Percentiles rank a stretch among this genome's conserved stretches.
These are phyloP conservation scores for Cardiocondyla obscurior DNA, from an alignment of 1,140 invertebrate species.

Conservation along the genomic window DNA sequence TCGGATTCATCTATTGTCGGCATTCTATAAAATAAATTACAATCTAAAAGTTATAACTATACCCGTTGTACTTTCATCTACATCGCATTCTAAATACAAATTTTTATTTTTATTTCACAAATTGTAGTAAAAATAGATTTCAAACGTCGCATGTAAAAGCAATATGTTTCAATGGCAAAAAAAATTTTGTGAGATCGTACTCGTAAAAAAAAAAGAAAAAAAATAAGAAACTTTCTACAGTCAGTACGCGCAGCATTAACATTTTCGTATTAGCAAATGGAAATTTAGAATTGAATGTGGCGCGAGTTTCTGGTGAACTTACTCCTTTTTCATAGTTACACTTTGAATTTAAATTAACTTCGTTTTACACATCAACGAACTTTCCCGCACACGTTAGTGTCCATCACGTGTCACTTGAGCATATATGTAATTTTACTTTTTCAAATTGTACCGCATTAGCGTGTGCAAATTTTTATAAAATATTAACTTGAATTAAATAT, in stretches of 20 bases:
- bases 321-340: constrained; percentile 6
- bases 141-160: neutral
- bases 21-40: constrained; percentile 86
- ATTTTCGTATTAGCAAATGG: neutral
- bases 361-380: neutral
- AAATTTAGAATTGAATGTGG: neutral
- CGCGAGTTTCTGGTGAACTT: neutral
- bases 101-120: no score
- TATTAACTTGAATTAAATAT: neutral
- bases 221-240: no score
- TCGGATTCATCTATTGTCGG: constrained; percentile 91
- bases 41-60: neutral
- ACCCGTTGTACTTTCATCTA: no score
- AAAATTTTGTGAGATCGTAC: no score
- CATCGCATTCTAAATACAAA: no score
- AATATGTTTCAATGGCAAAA: no score
- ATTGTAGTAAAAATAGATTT: neutral
- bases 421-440: neutral
- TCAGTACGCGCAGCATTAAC: neutral
- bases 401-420: neutral
- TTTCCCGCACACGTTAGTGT: neutral
- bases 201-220: no score
- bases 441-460: neutral
- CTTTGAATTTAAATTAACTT: constrained; percentile 42
- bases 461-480: neutral